Conservation (phyloP, 1,140 invertebrate genomes). For the Trichonephila clavata region DNA sequence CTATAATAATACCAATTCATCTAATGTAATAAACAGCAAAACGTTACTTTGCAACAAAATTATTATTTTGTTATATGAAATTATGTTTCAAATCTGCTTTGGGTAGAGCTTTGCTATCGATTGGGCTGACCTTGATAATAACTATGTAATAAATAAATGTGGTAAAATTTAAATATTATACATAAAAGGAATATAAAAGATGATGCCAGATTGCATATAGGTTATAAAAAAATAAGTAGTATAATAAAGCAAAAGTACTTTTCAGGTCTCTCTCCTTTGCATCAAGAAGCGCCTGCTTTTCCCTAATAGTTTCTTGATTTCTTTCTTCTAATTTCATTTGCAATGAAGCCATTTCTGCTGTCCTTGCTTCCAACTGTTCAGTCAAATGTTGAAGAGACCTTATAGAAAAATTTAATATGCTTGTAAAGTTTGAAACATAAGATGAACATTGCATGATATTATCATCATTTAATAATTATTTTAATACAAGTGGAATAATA, state of each 20-base stretch:
- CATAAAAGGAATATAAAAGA: too few relatives aligned
- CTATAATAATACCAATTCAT: too few relatives aligned
- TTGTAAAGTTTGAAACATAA: background rate
- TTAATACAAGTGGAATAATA: too few relatives aligned
- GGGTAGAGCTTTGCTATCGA: too few relatives aligned
- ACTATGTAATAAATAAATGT: too few relatives aligned
- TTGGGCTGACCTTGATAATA: too few relatives aligned
- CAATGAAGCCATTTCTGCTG: conserved; percentile 63
- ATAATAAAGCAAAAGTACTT: conserved; percentile 2
- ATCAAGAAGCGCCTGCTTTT: conserved; percentile 59
- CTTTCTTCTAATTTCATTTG: conserved; percentile 62
- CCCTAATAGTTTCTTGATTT: conserved; percentile 53
- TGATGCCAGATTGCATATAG: background rate
- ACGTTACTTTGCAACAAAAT: too few relatives aligned
- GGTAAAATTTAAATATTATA: too few relatives aligned
- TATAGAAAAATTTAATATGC: background rate
- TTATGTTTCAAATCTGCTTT: too few relatives aligned
- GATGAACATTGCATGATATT: background rate
- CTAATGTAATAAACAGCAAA: too few relatives aligned
- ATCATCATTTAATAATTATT: too few relatives aligned
- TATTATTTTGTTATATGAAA: too few relatives aligned
- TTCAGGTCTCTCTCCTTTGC: conserved; percentile 71
- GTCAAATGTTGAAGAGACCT: conserved; percentile 68
- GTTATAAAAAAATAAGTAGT: background rate
- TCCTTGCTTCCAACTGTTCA: conserved; percentile 71